These are phyloP conservation scores for Tiliacea aurago DNA, from an alignment of 2,888 invertebrate species.

Conservation along the genomic window DNA sequence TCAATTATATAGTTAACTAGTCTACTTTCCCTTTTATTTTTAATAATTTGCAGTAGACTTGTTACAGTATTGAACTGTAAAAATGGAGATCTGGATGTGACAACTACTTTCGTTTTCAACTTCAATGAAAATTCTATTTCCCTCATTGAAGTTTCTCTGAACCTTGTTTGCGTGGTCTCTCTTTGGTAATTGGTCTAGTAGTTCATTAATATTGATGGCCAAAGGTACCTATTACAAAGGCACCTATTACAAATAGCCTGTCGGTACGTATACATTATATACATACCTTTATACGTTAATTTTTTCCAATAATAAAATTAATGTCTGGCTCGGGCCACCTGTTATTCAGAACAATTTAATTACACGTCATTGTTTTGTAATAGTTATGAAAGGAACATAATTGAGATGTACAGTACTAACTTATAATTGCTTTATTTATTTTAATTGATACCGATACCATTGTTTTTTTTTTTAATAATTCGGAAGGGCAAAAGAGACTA, in stretches of 20 bases:
- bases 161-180: not conserved
- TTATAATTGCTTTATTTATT: constrained; percentile 74
- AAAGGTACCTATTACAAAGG: constrained; percentile 23
- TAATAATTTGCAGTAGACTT: too few species aligned
- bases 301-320: constrained; percentile 47
- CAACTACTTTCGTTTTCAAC: not conserved
- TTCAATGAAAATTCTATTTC: not conserved
- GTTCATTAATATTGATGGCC: constrained; percentile 23
- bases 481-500: constrained; percentile 4
- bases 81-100: not conserved
- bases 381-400: constrained; percentile 67
- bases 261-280: not conserved
- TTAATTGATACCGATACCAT: constrained; percentile 61
- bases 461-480: constrained; percentile 46
- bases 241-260: constrained; percentile 10
- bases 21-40: too few species aligned
- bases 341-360: constrained; percentile 70
- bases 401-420: constrained; percentile 68
- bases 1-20: too few species aligned
- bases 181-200: not conserved
- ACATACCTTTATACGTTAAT: not conserved
- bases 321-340: constrained; percentile 57
- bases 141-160: not conserved
- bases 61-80: not conserved
- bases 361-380: constrained; percentile 66